A percentile compares a stretch with the other conserved stretches of the same genome.
Conservation (phyloP, 2,113 vertebrate genomes). For the Catharus fuscescens region DNA sequence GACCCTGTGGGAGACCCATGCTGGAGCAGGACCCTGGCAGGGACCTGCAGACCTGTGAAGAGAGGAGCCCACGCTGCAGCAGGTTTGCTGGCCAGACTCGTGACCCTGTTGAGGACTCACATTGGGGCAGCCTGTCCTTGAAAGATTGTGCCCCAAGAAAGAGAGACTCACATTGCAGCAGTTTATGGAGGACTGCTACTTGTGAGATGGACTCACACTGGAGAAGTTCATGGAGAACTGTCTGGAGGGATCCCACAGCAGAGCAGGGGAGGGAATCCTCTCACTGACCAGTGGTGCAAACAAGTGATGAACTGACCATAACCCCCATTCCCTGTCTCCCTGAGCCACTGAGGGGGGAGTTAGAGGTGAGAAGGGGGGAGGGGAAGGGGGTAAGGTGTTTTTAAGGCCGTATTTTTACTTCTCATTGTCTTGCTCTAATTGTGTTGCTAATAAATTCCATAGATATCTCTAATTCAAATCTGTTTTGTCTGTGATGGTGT, state of each 20-base stretch:
- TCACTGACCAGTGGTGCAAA: not conserved
- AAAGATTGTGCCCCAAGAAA: not conserved
- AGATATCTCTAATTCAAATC: not conserved
- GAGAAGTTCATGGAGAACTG: not conserved
- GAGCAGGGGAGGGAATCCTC: not conserved
- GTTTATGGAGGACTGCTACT: not conserved
- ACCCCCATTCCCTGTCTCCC: not conserved
- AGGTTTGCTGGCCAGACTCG: rapidly evolving
- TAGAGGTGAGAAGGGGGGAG: not conserved
- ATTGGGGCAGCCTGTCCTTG: not conserved
- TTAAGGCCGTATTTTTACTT: not conserved
- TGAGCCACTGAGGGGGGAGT: not conserved
- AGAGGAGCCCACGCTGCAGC: not conserved
- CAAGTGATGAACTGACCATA: not conserved
- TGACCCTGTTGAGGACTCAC: not conserved
- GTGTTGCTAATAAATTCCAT: not conserved
- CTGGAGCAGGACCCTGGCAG: not conserved
- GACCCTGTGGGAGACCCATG: rapidly evolving
- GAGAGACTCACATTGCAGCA: not conserved
- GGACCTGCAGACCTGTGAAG: not conserved
- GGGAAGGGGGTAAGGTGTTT: not conserved
- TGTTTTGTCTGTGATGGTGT: not conserved
- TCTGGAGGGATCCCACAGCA: not conserved
- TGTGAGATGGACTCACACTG: rapidly evolving
- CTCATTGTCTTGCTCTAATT: not conserved